Evolutionary conservation across 2,797 vertebrate species (phyloP).

Genomic region (Tragopan temminckii): DNA sequence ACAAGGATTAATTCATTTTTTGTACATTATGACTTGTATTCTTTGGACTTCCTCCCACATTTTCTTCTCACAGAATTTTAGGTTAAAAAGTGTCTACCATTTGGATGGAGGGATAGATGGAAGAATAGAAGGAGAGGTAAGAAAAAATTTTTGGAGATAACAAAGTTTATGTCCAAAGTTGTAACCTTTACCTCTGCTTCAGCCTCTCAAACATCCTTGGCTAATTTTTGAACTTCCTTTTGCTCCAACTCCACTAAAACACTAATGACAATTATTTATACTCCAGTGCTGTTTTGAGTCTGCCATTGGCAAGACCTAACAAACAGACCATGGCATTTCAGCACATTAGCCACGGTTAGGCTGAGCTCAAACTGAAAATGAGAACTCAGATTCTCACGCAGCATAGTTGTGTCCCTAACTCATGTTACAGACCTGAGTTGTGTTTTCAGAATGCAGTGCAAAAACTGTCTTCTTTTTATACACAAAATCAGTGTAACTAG

Average conservation of each 20-base stretch:
- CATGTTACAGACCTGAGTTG: not conserved
- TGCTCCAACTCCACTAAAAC: not conserved
- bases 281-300: not conserved
- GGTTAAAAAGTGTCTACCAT: not conserved
- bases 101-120: not conserved
- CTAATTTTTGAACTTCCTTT: not conserved
- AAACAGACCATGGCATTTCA: not conserved
- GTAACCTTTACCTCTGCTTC: not conserved
- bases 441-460: not conserved
- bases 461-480: not conserved
- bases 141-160: not conserved
- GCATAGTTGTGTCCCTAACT: not conserved
- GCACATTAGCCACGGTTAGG: not conserved
- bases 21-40: not conserved
- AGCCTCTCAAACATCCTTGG: not conserved
- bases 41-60: not conserved
- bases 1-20: not conserved
- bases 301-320: not conserved
- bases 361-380: not conserved
- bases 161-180: not conserved
- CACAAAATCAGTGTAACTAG: not conserved
- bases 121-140: not conserved
- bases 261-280: not conserved
- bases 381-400: not conserved
- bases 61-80: not conserved